phyloP scores from a whole-genome alignment of 2,888 invertebrate species.

The Yponomeuta sedellus region DNA sequence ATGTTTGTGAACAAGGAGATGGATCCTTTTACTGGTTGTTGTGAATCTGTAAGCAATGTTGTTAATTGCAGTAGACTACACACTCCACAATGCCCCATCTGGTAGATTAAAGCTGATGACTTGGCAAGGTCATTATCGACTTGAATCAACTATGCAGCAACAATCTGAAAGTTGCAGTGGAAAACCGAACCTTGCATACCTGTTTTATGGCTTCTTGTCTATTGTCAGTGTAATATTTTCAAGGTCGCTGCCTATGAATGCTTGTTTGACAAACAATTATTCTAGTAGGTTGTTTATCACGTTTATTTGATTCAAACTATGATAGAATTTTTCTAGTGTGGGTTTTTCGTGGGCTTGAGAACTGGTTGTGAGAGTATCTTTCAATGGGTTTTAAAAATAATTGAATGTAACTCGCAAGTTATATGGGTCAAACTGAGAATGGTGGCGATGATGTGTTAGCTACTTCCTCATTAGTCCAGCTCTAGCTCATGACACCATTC shows the following conservation, averaged over 20 bases:
- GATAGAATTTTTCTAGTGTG: neutral
- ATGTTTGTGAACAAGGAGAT: constrained; percentile 8
- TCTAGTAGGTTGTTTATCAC: constrained; percentile 14
- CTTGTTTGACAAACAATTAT: constrained; percentile 8
- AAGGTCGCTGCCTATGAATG: constrained; percentile 11
- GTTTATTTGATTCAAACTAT: neutral
- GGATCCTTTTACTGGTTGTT: neutral
- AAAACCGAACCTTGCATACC: constrained; percentile 2
- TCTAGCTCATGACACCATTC: neutral
- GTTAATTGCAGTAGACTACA: neutral
- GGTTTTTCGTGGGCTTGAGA: constrained; percentile 4
- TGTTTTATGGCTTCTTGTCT: constrained; percentile 11
- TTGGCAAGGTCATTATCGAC: constrained; percentile 57
- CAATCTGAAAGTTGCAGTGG: neutral
- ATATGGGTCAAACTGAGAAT: neutral
- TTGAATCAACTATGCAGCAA: constrained; percentile 12
- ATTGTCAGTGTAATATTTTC: neutral
- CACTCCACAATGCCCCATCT: constrained; percentile 1
- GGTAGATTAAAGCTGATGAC: constrained; percentile 32
- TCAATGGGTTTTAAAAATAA: neutral
- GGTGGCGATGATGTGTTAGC: neutral
- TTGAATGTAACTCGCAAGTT: too few relatives aligned
- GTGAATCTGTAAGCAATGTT: neutral
- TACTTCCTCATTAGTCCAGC: neutral
- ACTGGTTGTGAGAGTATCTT: neutral